These are phyloP conservation scores for Pipistrellus pygmaeus DNA, from an alignment of 2,797 vertebrate species.

Conservation along the genomic window DNA sequence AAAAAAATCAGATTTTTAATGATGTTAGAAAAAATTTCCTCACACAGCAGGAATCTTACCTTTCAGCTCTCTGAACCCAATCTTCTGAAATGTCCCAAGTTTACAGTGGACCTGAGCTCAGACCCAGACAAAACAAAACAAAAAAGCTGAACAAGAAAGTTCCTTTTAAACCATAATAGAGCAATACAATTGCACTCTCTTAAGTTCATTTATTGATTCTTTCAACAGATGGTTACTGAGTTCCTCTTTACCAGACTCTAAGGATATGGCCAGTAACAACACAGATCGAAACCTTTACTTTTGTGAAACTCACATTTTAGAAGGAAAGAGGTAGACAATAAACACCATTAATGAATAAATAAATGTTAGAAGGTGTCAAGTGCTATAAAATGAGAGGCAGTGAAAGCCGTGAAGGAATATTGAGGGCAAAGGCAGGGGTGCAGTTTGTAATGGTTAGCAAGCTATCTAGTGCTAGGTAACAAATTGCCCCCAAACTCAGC, in stretches of 20 bases:
- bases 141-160: background rate
- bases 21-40: background rate
- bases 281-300: background rate
- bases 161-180: background rate
- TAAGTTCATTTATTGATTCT: background rate
- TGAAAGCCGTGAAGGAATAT: background rate
- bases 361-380: background rate
- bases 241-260: background rate
- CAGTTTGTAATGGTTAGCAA: background rate
- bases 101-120: background rate
- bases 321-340: background rate
- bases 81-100: conserved; percentile 11
- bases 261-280: background rate
- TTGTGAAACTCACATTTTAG: background rate
- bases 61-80: conserved; percentile 39
- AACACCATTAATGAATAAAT: background rate
- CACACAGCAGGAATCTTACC: conserved; percentile 45
- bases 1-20: conserved; percentile 64
- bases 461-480: background rate
- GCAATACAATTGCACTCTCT: background rate
- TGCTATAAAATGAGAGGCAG: background rate
- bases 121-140: background rate
- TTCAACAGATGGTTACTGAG: background rate
- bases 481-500: background rate
- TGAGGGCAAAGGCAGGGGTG: background rate